phyloP scores from a whole-genome alignment of 2,888 invertebrate genomes.

The Thysanoteuthis rhombus region DNA sequence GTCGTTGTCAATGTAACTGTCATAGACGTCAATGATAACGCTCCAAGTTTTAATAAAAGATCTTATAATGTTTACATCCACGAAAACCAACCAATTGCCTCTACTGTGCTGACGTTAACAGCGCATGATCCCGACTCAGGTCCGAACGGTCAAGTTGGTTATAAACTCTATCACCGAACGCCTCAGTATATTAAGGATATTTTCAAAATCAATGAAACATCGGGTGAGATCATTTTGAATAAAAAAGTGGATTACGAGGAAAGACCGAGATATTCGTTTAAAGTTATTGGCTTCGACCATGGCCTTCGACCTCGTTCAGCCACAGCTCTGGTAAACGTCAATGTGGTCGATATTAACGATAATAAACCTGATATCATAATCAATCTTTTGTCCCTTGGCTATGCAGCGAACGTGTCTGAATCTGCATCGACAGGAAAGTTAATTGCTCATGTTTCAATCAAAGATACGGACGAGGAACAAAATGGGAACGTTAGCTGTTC shows the following conservation, averaged over 20 bases:
- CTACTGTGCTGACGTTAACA: constrained; percentile 71
- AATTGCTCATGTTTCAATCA: constrained; percentile 90
- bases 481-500: constrained; percentile 56
- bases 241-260: constrained; percentile 86
- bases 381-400: constrained; percentile 84
- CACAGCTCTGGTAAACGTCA: constrained; percentile 72
- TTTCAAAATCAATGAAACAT: constrained; percentile 80
- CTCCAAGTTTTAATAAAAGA: constrained; percentile 47
- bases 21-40: constrained; percentile 57
- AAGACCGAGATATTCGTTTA: constrained; percentile 79
- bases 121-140: constrained; percentile 88
- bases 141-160: constrained; percentile 74
- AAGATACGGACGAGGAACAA: constrained; percentile 51
- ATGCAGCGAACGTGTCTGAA: constrained; percentile 63
- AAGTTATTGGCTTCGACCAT: constrained; percentile 68
- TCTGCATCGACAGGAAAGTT: constrained; percentile 87
- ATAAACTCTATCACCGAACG: constrained; percentile 62
- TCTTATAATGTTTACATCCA: constrained; percentile 50
- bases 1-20: constrained; percentile 53
- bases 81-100: constrained; percentile 48
- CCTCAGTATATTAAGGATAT: constrained; percentile 46
- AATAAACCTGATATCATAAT: constrained; percentile 87
- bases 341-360: constrained; percentile 80
- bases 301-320: constrained; percentile 47
- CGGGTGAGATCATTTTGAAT: constrained; percentile 84